Percentiles rank a stretch among this genome's conserved stretches.
Conservation (phyloP, 2,888 invertebrate genomes). For the Nomada ferruginata region DNA sequence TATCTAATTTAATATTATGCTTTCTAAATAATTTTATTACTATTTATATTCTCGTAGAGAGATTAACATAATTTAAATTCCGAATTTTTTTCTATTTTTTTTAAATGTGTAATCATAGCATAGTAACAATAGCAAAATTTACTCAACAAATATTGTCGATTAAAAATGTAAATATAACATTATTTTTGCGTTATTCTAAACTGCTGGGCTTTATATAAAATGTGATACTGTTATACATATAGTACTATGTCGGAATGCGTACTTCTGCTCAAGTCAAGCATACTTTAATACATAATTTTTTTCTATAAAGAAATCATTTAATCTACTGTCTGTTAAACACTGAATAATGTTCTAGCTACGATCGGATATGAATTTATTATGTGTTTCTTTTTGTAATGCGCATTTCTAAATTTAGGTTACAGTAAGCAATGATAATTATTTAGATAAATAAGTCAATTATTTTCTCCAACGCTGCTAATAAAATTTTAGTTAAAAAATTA, state of each 20-base stretch:
- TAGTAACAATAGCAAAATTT: slow-evolving; percentile 23
- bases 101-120: slow-evolving; percentile 24
- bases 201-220: slow-evolving; percentile 46
- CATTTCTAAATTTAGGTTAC: slow-evolving; percentile 39
- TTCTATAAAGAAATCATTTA: slow-evolving; percentile 14
- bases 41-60: slow-evolving; percentile 42
- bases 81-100: slow-evolving; percentile 16
- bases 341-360: slow-evolving; percentile 7
- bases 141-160: slow-evolving; percentile 13
- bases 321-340: slow-evolving; percentile 16
- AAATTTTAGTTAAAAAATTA: slow-evolving; percentile 47
- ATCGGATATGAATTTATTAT: slow-evolving; percentile 19
- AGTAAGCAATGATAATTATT: slow-evolving; percentile 21
- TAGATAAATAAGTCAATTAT: slow-evolving; percentile 29
- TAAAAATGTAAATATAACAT: slow-evolving; percentile 54
- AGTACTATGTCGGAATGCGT: slow-evolving; percentile 37
- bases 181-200: slow-evolving; percentile 36
- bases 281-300: slow-evolving; percentile 24
- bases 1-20: slow-evolving; percentile 30
- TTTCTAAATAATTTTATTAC: slow-evolving; percentile 28
- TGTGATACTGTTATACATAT: slow-evolving; percentile 54
- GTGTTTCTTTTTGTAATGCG: slow-evolving; percentile 42
- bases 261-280: slow-evolving; percentile 49
- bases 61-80: slow-evolving; percentile 17
- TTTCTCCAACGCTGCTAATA: slow-evolving; percentile 45